A percentile compares a stretch with the other conserved stretches of the same genome.
Conservation (phyloP, 1,140 invertebrate species). For the Calephelis nemesis region DNA sequence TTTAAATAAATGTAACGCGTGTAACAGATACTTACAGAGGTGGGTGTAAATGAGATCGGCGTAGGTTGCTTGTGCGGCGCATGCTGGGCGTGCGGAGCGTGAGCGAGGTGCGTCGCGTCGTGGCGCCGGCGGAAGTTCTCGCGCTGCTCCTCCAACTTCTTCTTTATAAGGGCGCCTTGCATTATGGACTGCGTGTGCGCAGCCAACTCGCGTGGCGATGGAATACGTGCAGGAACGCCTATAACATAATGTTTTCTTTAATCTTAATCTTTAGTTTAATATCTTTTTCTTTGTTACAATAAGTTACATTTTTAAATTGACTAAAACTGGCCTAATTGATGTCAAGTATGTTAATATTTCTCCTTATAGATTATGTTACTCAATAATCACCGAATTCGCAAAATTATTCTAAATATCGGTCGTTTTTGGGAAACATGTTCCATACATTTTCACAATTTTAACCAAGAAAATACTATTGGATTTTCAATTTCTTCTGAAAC, state of each 20-base stretch:
- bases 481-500: too few relatives aligned
- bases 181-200: slow-evolving; percentile 90
- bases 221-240: slow-evolving; percentile 86
- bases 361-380: too few relatives aligned
- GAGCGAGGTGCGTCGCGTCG: slow-evolving; percentile 74
- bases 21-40: slow-evolving; percentile 80
- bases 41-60: slow-evolving; percentile 92
- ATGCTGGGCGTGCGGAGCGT: slow-evolving; percentile 47
- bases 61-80: slow-evolving; percentile 78
- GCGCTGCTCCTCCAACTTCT: slow-evolving; percentile 91
- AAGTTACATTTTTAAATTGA: background rate
- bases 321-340: too few relatives aligned
- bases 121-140: slow-evolving; percentile 90
- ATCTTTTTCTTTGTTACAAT: background rate
- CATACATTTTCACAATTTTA: too few relatives aligned
- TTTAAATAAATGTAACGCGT: too few relatives aligned
- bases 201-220: slow-evolving; percentile 90
- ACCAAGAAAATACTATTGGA: too few relatives aligned
- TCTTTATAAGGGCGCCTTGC: slow-evolving; percentile 90
- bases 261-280: too few relatives aligned
- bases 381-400: too few relatives aligned
- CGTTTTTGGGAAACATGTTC: too few relatives aligned
- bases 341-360: too few relatives aligned
- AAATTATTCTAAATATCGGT: too few relatives aligned
- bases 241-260: slow-evolving; percentile 15